Evolutionary conservation across 2,888 invertebrate genomes (phyloP).

Genomic region (Cataglyphis cursor): DNA sequence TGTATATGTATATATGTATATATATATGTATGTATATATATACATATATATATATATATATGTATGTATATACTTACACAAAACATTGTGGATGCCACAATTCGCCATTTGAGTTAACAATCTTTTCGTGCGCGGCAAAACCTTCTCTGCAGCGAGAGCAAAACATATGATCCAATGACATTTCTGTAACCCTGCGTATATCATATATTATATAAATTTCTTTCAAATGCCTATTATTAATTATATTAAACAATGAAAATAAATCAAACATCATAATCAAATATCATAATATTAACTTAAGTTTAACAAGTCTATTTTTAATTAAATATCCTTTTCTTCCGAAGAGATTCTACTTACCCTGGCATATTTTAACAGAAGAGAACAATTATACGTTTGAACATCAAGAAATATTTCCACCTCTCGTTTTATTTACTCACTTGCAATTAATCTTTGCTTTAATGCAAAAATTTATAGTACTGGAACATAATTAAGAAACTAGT

Average conservation of each 20-base stretch:
- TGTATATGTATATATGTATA: background rate
- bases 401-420: slow-evolving; percentile 23
- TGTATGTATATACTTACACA: slow-evolving; percentile 92
- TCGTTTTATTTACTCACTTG: slow-evolving; percentile 24
- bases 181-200: slow-evolving; percentile 87
- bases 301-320: background rate
- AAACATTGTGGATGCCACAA: slow-evolving; percentile 99
- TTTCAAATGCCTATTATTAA: slow-evolving; percentile 5
- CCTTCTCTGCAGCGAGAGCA: slow-evolving; percentile 98
- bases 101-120: slow-evolving; percentile 99
- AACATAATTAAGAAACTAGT: slow-evolving; percentile 1
- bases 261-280: background rate
- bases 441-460: slow-evolving; percentile 3
- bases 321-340: background rate
- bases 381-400: slow-evolving; percentile 40
- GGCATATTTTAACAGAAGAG: slow-evolving; percentile 69
- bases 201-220: background rate
- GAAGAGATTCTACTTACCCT: slow-evolving; percentile 65
- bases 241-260: background rate
- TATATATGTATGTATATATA: slow-evolving; percentile 85
- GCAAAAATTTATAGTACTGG: background rate
- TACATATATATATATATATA: slow-evolving; percentile 90
- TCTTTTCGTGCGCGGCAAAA: slow-evolving; percentile 98
- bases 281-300: background rate
- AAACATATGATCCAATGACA: slow-evolving; percentile 97